Evolutionary conservation across 92 coral and sea anemone genomes (phyloP).

Genomic region (Actinernus sp.): DNA sequence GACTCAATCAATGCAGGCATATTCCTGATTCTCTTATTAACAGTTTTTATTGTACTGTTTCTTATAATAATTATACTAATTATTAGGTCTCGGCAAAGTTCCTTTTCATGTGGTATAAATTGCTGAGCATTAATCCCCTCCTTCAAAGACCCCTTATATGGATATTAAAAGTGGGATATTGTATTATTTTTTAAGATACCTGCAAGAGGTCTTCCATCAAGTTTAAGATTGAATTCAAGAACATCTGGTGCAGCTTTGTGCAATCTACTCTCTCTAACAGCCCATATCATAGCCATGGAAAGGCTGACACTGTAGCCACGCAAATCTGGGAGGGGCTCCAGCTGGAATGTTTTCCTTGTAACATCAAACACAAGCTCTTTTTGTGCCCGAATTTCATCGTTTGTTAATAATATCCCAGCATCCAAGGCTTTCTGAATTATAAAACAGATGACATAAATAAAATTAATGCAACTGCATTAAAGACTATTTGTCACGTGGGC

Average conservation of each 20-base stretch:
- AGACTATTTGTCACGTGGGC: no score
- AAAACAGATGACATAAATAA: no score
- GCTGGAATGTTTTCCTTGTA: background rate
- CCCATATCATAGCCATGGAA: constrained; percentile 7
- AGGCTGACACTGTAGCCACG: constrained; percentile 22
- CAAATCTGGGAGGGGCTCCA: constrained; percentile 12
- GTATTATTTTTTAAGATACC: constrained; percentile 5
- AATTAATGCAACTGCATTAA: no score
- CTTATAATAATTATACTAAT: no score
- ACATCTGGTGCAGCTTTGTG: constrained; percentile 1
- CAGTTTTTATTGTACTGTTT: no score
- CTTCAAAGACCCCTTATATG: background rate
- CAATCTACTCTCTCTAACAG: constrained; percentile 18
- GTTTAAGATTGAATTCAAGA: constrained; percentile 42
- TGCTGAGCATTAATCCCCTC: no score
- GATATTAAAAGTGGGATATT: background rate
- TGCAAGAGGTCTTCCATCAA: constrained; percentile 50
- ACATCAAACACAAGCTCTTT: constrained; percentile 9
- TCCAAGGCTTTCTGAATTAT: constrained; percentile 7
- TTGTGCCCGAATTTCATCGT: constrained; percentile 15
- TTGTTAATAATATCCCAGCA: constrained; percentile 15
- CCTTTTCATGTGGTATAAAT: no score
- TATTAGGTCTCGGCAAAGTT: no score
- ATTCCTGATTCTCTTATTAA: no score
- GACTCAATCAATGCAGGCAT: no score